Base-by-base conservation (phyloP, 2,888 invertebrate species). In the Trichogramma evanescens region DNA sequence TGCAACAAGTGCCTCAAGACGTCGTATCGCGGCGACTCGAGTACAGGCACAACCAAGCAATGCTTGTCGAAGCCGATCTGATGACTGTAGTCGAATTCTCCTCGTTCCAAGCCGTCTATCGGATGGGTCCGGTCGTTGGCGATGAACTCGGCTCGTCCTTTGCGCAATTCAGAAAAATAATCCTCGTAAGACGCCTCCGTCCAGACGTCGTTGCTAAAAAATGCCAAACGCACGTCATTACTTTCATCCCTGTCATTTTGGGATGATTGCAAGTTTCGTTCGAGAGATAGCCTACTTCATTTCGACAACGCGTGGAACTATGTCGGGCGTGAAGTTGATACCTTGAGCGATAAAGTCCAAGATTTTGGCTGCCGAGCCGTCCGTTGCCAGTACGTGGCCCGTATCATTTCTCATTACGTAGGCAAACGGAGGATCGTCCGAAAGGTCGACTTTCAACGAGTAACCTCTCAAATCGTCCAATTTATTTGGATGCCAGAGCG, bases 401-500 rank as follows among this genome's bases (percentile, higher is more conserved):
- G 48, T 60, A 6, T 53, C 13, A 45, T 60, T 60, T 8, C 60
- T 44, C 42, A 8, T 7, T 1, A 60, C 38, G 5, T 44, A 8
- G 7, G 13, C 42, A 9, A 56, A 53, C 6, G 60, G 60, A 0
- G 56, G 50, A 6, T 55, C 41, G 43, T 56, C 42, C 10, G 53
- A 7, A 7, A 60, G 10, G 8, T 51, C 56, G 5, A 52, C 44
- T 10, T 39, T 41, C 13, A 60, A 40, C 3, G 3, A 6, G 38
- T 50, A 5, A 1, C 52, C 56, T 4, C 51, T 13, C 8, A 60
- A 41, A 13, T 60, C 39, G 10, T 38, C 26, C 46, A 56, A 9
- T 51, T 60, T 60, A 13, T 60, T 6, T 0, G 55, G 52, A 38
- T 51, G 56, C 54, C 54, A 59, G 5, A 49, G 40, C 4, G 40